phyloP scores from a whole-genome alignment of 2,888 invertebrate genomes.

The Willowsia nigromaculata region DNA sequence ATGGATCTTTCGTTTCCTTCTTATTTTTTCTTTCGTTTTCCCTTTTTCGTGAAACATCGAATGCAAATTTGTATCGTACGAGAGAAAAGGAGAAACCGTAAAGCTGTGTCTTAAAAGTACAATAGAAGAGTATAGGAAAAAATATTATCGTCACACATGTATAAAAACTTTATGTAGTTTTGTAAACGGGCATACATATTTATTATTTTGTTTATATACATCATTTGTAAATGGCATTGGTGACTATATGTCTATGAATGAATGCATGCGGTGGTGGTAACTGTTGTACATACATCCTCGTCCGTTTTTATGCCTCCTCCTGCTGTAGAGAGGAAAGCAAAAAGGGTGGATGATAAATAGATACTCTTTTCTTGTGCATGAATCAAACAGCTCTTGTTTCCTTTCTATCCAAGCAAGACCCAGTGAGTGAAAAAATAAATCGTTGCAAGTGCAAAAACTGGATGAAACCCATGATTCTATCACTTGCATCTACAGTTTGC shows the following conservation, averaged over 20 bases:
- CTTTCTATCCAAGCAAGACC: conserved; percentile 16
- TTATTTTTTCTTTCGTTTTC: not conserved
- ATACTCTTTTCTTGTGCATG: conserved; percentile 47
- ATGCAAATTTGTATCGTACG: not conserved
- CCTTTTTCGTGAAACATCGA: not conserved
- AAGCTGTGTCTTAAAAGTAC: conserved; percentile 1
- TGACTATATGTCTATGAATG: not conserved
- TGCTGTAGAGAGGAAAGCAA: conserved; percentile 22
- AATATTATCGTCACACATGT: not conserved
- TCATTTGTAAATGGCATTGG: not conserved
- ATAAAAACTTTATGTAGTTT: not conserved
- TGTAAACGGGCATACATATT: not conserved
- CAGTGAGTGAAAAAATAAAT: not conserved
- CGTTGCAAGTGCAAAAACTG: conserved; percentile 41
- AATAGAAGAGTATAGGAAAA: not conserved
- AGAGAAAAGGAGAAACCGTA: conserved; percentile 26
- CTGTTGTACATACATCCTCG: not conserved
- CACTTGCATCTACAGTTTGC: no score
- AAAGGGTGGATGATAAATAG: conserved; percentile 67
- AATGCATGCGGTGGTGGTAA: not conserved
- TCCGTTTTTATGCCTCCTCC: conserved; percentile 26
- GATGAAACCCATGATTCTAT: no score
- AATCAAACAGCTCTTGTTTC: conserved; percentile 41
- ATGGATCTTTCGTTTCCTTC: not conserved
- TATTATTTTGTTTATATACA: conserved; percentile 15